Conservation (phyloP, 2,113 vertebrate species). For the Cettia cetti region DNA sequence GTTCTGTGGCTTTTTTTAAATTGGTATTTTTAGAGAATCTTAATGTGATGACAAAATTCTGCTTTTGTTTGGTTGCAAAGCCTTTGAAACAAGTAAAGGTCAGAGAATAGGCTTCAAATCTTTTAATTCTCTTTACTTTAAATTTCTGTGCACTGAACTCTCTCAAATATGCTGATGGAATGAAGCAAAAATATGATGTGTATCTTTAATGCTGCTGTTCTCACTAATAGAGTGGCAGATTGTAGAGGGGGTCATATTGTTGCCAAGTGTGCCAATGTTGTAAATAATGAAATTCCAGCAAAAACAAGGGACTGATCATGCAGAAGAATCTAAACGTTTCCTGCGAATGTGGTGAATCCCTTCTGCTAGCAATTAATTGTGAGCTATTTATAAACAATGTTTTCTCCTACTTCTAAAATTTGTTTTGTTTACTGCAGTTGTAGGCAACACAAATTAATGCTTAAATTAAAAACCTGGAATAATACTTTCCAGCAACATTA, state of each 20-base stretch:
- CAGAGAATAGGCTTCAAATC: background rate
- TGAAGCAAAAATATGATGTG: background rate
- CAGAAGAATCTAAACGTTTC: slow-evolving; percentile 14
- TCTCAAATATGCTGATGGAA: background rate
- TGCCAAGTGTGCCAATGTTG: background rate
- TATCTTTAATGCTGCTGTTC: background rate
- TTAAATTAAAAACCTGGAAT: background rate
- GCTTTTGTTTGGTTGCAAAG: background rate
- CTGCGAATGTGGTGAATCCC: background rate
- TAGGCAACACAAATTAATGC: background rate
- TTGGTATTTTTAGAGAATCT: background rate
- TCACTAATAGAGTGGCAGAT: slow-evolving; percentile 11
- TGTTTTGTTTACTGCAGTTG: background rate
- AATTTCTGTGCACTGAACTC: background rate
- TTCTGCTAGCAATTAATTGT: slow-evolving; percentile 9
- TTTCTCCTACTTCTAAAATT: background rate
- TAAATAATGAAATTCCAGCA: slow-evolving; percentile 30
- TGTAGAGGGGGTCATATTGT: background rate
- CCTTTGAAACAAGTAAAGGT: background rate
- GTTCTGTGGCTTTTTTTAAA: background rate
- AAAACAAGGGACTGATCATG: background rate
- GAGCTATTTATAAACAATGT: background rate
- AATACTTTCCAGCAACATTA: background rate
- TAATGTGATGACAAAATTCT: background rate
- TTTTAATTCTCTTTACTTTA: background rate